Percentiles rank a stretch among this genome's conserved stretches.
Conservation (phyloP, 2,113 vertebrate genomes). For the Poicephalus gulielmi region DNA sequence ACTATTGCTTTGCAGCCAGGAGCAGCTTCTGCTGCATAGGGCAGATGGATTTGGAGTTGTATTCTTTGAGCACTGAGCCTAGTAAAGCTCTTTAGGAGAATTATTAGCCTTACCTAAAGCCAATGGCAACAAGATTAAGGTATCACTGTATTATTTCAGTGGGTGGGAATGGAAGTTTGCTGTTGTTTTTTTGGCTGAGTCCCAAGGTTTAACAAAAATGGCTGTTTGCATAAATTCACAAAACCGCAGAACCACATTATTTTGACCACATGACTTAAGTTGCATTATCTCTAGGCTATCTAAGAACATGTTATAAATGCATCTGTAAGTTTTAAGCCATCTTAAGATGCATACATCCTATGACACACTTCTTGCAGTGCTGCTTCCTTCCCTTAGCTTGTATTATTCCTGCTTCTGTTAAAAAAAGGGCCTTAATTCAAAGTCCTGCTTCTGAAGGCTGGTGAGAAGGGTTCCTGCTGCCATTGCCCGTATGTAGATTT, state of each 20-base stretch:
- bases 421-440: neutral
- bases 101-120: neutral
- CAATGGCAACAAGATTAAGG: neutral
- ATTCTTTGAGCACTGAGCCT: neutral
- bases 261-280: neutral
- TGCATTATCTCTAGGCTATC: neutral
- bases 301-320: neutral
- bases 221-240: neutral
- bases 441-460: neutral
- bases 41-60: neutral
- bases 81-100: neutral
- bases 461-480: neutral
- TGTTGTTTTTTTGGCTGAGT: neutral
- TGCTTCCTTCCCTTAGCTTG: neutral
- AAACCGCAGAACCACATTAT: neutral
- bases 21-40: neutral
- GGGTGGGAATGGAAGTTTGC: neutral
- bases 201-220: neutral
- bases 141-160: neutral
- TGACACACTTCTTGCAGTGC: neutral
- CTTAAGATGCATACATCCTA: accelerated
- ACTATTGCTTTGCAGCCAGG: neutral
- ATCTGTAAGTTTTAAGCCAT: neutral
- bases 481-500: neutral
- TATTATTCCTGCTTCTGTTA: neutral